A percentile compares a stretch with the other conserved stretches of the same genome.
phyloP scores from a whole-genome alignment of 2,888 invertebrate genomes.

The Mesodorylaimus sp. region DNA sequence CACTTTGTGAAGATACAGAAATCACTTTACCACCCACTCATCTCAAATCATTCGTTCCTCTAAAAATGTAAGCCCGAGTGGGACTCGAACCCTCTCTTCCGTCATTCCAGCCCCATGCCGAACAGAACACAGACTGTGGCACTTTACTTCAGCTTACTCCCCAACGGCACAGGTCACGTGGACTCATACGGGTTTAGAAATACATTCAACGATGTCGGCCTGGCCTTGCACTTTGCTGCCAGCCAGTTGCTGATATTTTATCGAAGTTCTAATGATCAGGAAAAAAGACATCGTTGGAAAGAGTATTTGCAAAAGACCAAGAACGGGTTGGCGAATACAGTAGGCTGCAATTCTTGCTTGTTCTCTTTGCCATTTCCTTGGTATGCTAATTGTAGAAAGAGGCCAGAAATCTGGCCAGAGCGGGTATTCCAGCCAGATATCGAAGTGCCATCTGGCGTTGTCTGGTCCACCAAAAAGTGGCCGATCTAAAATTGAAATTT shows the following conservation, averaged over 20 bases:
- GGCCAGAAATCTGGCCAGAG: constrained; percentile 33
- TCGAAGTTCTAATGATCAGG: constrained; percentile 26
- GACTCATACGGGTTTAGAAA: constrained; percentile 39
- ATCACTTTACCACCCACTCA: too few species aligned
- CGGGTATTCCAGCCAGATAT: constrained; percentile 36
- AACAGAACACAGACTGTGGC: too few species aligned
- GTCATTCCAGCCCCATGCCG: too few species aligned
- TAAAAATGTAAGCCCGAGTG: too few species aligned
- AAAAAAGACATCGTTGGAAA: constrained; percentile 33
- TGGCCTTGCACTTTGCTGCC: constrained; percentile 38
- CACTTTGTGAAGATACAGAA: too few species aligned
- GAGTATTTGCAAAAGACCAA: constrained; percentile 26
- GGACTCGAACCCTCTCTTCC: too few species aligned
- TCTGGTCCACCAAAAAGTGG: constrained; percentile 32
- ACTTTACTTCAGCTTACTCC: too few species aligned
- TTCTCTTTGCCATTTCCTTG: not conserved
- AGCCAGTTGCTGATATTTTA: constrained; percentile 36
- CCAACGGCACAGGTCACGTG: constrained; percentile 34
- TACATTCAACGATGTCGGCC: constrained; percentile 31
- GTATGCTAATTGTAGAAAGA: constrained; percentile 26
- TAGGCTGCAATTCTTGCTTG: constrained; percentile 7
- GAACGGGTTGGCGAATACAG: constrained; percentile 13
- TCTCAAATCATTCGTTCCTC: too few species aligned
- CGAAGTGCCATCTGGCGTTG: constrained; percentile 35
- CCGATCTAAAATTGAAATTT: constrained; percentile 32